Percentiles rank a stretch among this genome's conserved stretches.
Evolutionary conservation across 2,888 invertebrate species (phyloP).

Genomic region (Rhingia rostrata): DNA sequence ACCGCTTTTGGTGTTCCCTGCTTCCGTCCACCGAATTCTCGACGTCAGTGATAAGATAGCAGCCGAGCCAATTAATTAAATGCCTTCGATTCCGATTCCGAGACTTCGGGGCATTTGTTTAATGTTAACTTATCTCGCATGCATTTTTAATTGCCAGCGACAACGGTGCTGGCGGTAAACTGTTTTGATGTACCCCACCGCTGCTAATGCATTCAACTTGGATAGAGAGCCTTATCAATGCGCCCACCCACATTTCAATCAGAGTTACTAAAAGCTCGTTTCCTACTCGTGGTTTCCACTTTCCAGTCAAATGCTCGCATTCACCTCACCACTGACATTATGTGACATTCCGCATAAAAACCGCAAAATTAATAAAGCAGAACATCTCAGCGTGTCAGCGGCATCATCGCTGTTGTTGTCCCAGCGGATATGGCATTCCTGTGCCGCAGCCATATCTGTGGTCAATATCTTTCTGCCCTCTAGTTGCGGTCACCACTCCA

Average conservation of each 20-base stretch:
- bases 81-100: conserved; percentile 37
- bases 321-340: conserved; percentile 47
- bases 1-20: conserved; percentile 10
- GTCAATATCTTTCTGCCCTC: conserved; percentile 55
- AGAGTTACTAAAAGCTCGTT: conserved; percentile 43
- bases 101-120: conserved; percentile 49
- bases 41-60: conserved; percentile 60
- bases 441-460: conserved; percentile 53
- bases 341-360: conserved; percentile 63
- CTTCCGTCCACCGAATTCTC: conserved; percentile 33
- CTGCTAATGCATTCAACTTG: conserved; percentile 41
- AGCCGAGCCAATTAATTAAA: conserved; percentile 65
- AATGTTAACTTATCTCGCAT: conserved; percentile 54
- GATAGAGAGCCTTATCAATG: background rate
- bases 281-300: conserved; percentile 23
- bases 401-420: background rate
- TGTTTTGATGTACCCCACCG: conserved; percentile 32
- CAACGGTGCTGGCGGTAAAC: conserved; percentile 22
- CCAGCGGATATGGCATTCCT: conserved; percentile 45
- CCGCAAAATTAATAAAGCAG: conserved; percentile 72
- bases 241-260: conserved; percentile 64
- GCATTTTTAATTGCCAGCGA: conserved; percentile 50
- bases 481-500: conserved; percentile 59
- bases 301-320: conserved; percentile 51
- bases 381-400: conserved; percentile 48